Percentiles rank a stretch among this genome's conserved stretches.
These are phyloP conservation scores for Epinephelus coioides DNA, from an alignment of 2,797 vertebrate genomes.

Conservation along the genomic window DNA sequence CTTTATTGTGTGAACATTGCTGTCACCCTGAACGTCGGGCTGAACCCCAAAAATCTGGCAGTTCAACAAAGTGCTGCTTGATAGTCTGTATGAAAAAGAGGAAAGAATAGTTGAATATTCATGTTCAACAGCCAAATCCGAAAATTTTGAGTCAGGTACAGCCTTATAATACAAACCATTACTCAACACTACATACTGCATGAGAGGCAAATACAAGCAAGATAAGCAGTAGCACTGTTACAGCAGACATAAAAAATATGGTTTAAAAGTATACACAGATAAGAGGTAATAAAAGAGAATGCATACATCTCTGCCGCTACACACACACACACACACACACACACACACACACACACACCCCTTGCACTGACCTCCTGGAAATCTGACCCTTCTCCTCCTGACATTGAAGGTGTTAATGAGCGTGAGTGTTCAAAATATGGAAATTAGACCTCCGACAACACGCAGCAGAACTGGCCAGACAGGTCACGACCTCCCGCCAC, in stretches of 20 bases:
- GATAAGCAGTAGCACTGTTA: neutral
- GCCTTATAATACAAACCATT: neutral
- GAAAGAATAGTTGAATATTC: no score
- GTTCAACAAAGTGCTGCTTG: no score
- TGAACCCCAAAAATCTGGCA: no score
- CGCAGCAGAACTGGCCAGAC: slow-evolving; percentile 35
- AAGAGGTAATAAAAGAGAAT: neutral
- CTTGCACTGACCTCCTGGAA: neutral
- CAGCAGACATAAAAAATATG: neutral
- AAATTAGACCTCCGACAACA: slow-evolving; percentile 24
- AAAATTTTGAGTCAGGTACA: no score
- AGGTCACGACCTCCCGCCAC: slow-evolving; percentile 43
- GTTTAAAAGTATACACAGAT: neutral
- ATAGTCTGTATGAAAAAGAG: no score
- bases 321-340: neutral
- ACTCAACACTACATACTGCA: neutral
- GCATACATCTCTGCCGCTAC: neutral
- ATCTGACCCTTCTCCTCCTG: neutral
- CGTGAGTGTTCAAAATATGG: slow-evolving; percentile 25
- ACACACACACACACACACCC: neutral
- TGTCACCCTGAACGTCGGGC: no score
- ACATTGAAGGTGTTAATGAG: neutral
- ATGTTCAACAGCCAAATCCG: no score
- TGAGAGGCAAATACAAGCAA: neutral
- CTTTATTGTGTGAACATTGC: no score